Conservation (phyloP, 2,113 vertebrate genomes). For the Desmodus rotundus region DNA sequence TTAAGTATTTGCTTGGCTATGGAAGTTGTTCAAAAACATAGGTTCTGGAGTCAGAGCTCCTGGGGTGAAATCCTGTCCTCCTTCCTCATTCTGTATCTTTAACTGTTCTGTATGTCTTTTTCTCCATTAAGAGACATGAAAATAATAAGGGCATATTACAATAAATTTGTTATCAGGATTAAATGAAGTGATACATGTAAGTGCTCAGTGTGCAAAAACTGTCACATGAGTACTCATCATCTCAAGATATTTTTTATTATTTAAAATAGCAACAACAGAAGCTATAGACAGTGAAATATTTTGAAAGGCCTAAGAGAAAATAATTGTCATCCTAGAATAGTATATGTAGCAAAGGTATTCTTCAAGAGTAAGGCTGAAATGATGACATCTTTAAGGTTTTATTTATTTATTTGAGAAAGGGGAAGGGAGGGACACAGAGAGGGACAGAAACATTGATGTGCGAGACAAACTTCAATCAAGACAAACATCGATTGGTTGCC, state of each 20-base stretch:
- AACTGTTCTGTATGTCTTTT: background rate
- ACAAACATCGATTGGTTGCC: no score
- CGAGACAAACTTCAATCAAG: no score
- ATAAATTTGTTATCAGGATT: background rate
- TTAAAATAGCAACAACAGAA: constrained; percentile 8
- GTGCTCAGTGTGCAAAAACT: background rate
- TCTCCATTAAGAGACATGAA: background rate
- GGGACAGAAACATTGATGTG: no score
- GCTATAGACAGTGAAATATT: background rate
- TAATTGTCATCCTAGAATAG: background rate
- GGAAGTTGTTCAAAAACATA: background rate
- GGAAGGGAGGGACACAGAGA: no score
- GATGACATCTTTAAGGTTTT: no score
- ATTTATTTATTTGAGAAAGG: no score
- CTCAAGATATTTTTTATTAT: background rate
- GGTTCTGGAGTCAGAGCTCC: background rate
- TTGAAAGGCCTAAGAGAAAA: background rate
- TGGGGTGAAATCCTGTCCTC: background rate
- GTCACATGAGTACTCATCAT: background rate
- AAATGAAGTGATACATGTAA: background rate
- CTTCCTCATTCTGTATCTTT: background rate
- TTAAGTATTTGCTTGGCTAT: background rate
- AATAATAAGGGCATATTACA: background rate
- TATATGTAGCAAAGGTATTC: background rate
- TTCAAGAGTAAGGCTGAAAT: background rate